Conservation (phyloP, 2,888 invertebrate species). For the Brachyptera risi region DNA sequence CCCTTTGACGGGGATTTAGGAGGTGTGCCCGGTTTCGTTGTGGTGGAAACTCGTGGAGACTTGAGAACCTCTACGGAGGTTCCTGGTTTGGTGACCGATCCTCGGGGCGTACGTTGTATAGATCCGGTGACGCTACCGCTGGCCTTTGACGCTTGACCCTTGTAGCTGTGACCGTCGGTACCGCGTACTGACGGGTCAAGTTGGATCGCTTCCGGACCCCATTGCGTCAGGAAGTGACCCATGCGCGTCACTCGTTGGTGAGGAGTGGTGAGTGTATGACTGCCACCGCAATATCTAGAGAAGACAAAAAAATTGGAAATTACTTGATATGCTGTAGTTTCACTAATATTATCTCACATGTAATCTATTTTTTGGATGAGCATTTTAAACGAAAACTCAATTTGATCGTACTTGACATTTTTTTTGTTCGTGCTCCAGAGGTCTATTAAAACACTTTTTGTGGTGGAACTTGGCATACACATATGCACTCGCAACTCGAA, state of each 20-base stretch:
- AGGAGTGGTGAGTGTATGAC: conserved; percentile 68
- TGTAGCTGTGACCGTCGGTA: no score
- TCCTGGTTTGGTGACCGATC: not conserved
- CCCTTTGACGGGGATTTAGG: not conserved
- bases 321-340: no score
- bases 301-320: not conserved
- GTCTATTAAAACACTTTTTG: no score
- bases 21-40: not conserved
- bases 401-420: no score
- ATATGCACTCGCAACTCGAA: no score
- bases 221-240: conserved; percentile 62
- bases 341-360: no score
- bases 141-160: not conserved
- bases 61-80: not conserved
- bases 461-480: no score
- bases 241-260: conserved; percentile 63
- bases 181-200: conserved; percentile 35
- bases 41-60: not conserved
- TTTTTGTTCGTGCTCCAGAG: no score
- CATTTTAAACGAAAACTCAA: no score
- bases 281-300: conserved; percentile 69
- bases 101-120: not conserved
- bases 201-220: conserved; percentile 59
- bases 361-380: no score
- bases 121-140: no score